Evolutionary conservation across 2,797 vertebrate genomes (phyloP), one percentile per base, ranked within the genome.

Genomic region (Lepilemur septentrionalis): DNA sequence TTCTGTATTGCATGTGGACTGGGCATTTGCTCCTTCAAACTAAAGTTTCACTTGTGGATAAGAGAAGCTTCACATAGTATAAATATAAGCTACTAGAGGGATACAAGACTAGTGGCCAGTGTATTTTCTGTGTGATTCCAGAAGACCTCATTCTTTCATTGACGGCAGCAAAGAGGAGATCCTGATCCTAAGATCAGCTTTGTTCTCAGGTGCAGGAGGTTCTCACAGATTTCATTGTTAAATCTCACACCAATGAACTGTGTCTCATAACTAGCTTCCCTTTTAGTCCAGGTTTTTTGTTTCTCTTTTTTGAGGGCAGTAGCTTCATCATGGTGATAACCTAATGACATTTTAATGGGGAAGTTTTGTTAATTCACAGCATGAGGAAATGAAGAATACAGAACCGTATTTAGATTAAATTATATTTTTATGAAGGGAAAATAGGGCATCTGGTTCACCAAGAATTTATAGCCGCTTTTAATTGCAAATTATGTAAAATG

Each of bases 381-480:
- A 43, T 57, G 55, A 95, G 43, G 55, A 35, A 91, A 95, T 65
- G 41, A 94, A 73, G 43, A 94, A 55, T 20, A 88, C n/a, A 76
- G 70, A 82, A 59, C 88, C 17, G 28, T 90, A 72, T 84, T 96
- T 93, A 95, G 50, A 95, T 95, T 84, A 86, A 52, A 28, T 35
- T 88, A 41, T 59, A 57, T 93, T 72, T 97, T 94, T 86, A 48
- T 69, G 63, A 91, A 63, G 73, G 55, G 28, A 89, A 94, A 93
- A 79, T 84, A 69, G 82, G 61, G 32, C 61, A 78, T 94, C 79
- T 89, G 61, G 67, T 67, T 91, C 72, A 35, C 59, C 23, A 85
- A 91, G 69, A 95, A 82, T 72, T 72, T 67, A 59, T 69, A 89
- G 61, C 83, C 88, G 41, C 50, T 91, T 95, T 93, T 78, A 95